A percentile compares a stretch with the other conserved stretches of the same genome.
Evolutionary conservation across 2,113 vertebrate species (phyloP).

Genomic region (Oryzias javanicus): DNA sequence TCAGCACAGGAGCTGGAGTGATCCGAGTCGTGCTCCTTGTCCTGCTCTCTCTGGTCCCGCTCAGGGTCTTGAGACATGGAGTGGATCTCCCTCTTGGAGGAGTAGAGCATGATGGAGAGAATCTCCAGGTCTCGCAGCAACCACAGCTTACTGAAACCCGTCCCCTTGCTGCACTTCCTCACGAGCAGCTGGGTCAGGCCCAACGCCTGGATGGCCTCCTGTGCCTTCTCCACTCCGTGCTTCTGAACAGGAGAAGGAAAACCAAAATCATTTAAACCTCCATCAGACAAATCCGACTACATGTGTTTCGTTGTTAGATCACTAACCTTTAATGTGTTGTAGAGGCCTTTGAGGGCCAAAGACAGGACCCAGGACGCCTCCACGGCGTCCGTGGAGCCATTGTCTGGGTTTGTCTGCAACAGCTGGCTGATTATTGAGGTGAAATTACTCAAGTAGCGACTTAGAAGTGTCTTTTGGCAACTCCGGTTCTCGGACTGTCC

Average conservation of each 20-base stretch:
- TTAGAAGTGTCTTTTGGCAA: constrained; percentile 74
- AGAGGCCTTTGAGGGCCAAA: constrained; percentile 91
- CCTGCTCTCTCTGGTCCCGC: constrained; percentile 79
- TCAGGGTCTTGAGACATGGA: constrained; percentile 82
- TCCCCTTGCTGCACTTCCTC: constrained; percentile 96
- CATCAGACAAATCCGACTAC: neutral
- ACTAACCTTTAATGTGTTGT: constrained; percentile 89
- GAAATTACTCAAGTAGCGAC: constrained; percentile 87
- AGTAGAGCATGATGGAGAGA: constrained; percentile 96
- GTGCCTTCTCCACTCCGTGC: constrained; percentile 84
- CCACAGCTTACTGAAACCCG: constrained; percentile 98
- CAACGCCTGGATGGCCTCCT: constrained; percentile 84
- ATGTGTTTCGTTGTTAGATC: neutral
- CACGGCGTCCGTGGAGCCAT: constrained; percentile 84
- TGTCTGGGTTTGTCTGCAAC: constrained; percentile 84
- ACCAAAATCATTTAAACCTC: neutral
- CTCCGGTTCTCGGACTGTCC: constrained; percentile 31
- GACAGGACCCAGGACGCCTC: constrained; percentile 96
- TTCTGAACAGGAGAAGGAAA: constrained; percentile 70
- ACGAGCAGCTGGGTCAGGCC: constrained; percentile 91
- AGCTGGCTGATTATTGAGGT: constrained; percentile 88
- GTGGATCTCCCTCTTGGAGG: constrained; percentile 90
- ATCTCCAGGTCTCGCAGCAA: constrained; percentile 94
- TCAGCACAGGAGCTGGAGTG: constrained; percentile 75
- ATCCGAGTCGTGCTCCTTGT: constrained; percentile 84